Evolutionary conservation across 2,113 vertebrate species (phyloP), one percentile per base, ranked within the genome.

Genomic region (Tragelaphus imberbis): DNA sequence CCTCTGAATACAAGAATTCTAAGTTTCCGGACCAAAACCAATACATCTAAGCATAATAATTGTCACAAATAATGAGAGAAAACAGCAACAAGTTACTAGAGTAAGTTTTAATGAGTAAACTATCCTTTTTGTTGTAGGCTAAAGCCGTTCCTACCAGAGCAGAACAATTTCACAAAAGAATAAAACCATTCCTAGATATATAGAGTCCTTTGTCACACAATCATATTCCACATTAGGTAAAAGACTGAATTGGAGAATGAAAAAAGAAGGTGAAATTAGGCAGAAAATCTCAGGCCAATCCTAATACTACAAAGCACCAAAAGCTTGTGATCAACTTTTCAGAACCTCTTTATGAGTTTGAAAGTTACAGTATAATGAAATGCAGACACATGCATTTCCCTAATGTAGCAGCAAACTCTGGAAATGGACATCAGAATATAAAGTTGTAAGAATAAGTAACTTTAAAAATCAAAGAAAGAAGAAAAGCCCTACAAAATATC

Each of bases 111-210:
- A 58, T 93, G 55, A 21, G 5, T 95, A 96, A 91, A 96, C 28
- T 88, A 85, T 21, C 81, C 14, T 75, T 84, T 88, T 53, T 84
- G 44, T 55, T 86, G 65, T 55, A 94, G 27, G 77, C 44, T 40
- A 92, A 93, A 96, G 36, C 21, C n/a, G 68, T 61, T 87, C 27
- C 36, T 61, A 89, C 63, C 30, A 63, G 51, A 97, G 77, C 16
- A 96, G 30, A 82, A 84, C n/a, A 93, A 84, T 88, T 94, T 90
- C 90, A 55, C 71, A 96, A 96, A 27, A 93, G 23, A 10, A 82
- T 85, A 96, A 96, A 97, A 94, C 13, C 84, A 88, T 7, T 88
- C 11, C 88, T 95, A 92, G 30, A 93, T 91, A 71, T 93, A 95
- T 4, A 71, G 7, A 79, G 61, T 82, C 27, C 8, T 53, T 96